phyloP scores from a whole-genome alignment of 1,140 invertebrate species.

The Streblospio benedicti region DNA sequence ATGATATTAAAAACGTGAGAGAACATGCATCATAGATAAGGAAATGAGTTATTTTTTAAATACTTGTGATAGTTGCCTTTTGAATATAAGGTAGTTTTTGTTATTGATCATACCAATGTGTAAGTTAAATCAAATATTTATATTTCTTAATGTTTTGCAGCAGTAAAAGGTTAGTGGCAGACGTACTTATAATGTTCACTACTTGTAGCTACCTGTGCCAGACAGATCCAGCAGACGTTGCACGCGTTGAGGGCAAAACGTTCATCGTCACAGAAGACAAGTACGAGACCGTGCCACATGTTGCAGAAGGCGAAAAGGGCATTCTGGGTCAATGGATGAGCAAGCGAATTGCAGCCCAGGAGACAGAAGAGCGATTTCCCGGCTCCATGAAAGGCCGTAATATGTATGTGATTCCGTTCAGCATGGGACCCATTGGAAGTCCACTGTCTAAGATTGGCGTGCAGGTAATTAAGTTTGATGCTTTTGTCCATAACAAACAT shows the following conservation, averaged over 20 bases:
- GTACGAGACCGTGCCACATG: conserved; percentile 72
- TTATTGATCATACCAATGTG: too few species aligned
- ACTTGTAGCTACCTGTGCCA: conserved; percentile 71
- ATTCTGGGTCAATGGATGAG: conserved; percentile 55
- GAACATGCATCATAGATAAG: too few species aligned
- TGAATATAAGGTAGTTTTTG: too few species aligned
- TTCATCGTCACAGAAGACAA: conserved; percentile 82
- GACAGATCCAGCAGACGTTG: conserved; percentile 95
- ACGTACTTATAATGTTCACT: background rate
- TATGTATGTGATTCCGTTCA: conserved; percentile 98
- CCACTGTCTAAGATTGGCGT: conserved; percentile 94
- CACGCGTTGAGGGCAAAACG: conserved; percentile 89
- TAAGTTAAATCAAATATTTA: too few species aligned
- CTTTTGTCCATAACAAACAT: too few species aligned
- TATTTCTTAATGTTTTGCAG: background rate
- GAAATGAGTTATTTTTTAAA: too few species aligned
- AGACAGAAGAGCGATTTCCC: conserved; percentile 61
- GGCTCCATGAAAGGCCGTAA: conserved; percentile 86
- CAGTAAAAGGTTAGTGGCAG: background rate
- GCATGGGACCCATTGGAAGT: conserved; percentile 94
- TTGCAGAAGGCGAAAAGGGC: conserved; percentile 55
- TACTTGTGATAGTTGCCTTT: too few species aligned
- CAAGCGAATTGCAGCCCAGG: background rate
- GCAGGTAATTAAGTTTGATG: too few species aligned
- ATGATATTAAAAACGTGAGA: too few species aligned